Evolutionary conservation across 2,113 vertebrate species (phyloP), one percentile per base, ranked within the genome.

Genomic region (Spheniscus mendiculus): DNA sequence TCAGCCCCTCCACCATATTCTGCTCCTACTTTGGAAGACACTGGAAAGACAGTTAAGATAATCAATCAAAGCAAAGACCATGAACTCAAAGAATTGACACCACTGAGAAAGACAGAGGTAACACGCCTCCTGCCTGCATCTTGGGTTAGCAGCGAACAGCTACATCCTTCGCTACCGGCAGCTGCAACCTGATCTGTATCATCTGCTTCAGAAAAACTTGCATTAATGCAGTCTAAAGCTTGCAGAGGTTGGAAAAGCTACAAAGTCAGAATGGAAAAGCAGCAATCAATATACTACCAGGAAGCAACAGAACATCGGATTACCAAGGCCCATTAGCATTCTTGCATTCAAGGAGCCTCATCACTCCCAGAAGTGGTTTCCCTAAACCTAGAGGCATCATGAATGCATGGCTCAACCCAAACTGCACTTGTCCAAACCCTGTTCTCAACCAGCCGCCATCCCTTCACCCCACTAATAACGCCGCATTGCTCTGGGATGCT

Each of bases 281-380:
- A 65, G 19, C 21, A 61, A 32, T 32, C 52, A 83, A 56, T 34
- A 67, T 4, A 20, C 44, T 50, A 21, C n/a, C 19, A 80, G 53
- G 58, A 89, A 77, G 62, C 22, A 77, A 52, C 3, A 62, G 53
- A 87, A 30, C 18, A 5, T 7, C 1, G 5, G 36, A 40, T 25
- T 55, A 61, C 36, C 30, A 26, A 78, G 42, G 22, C 6, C 36
- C 6, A 22, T 5, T 2, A 74, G 22, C 42, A 45, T 26, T 53
- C 50, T 69, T 0, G 0, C 18, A 16, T n/a, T 44, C 49, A 66
- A 56, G 34, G 59, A 56, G 34, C 44, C 18, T 40, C 42, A 27
- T 6, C 0, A 0, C 17, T 30, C 15, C 38, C 26, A 53, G 30
- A 83, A 73, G 53, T 1, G 10, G 4, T 9, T 81, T 78, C 69